Percentiles rank a stretch among this genome's conserved stretches.
These are phyloP conservation scores for Cristatella mucedo DNA, from an alignment of 2,888 invertebrate genomes.

Conservation along the genomic window DNA sequence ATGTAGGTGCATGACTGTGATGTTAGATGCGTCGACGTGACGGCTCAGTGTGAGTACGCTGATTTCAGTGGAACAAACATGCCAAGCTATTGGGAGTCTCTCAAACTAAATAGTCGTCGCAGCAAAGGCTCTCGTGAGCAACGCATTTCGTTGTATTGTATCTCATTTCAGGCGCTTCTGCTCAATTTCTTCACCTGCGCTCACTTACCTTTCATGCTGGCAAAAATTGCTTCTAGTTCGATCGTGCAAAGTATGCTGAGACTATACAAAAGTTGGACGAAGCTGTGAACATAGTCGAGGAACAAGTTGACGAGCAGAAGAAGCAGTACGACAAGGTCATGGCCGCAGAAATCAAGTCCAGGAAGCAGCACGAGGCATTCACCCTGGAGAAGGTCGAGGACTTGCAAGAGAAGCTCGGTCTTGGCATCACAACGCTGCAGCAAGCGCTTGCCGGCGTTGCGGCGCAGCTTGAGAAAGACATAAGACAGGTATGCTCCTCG, in stretches of 20 bases:
- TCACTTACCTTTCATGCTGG: no score
- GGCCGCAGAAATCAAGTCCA: conserved; percentile 35
- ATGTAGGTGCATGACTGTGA: no score
- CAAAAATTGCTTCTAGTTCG: conserved; percentile 22
- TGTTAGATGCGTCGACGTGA: no score
- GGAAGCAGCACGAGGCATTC: conserved; percentile 24
- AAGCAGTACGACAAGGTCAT: conserved; percentile 33
- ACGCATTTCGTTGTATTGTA: no score
- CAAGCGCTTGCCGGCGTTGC: conserved; percentile 30
- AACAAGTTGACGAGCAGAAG: conserved; percentile 30
- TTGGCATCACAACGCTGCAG: conserved; percentile 26
- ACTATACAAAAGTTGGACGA: conserved; percentile 32
- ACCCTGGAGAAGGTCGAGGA: conserved; percentile 23
- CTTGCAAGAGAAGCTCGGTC: conserved; percentile 27
- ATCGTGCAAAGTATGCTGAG: conserved; percentile 26
- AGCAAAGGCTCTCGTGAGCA: no score
- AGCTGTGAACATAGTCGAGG: conserved; percentile 31
- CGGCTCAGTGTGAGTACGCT: no score
- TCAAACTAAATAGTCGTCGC: no score
- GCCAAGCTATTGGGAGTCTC: no score
- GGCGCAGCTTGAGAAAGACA: conserved; percentile 16
- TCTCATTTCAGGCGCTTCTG: no score
- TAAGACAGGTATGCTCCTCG: conserved; percentile 4
- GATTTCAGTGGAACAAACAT: no score
- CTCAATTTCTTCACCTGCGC: no score